phyloP scores from a whole-genome alignment of 37 sponge, comb jelly and placozoan species.

The Petrosia ficiformis region DNA sequence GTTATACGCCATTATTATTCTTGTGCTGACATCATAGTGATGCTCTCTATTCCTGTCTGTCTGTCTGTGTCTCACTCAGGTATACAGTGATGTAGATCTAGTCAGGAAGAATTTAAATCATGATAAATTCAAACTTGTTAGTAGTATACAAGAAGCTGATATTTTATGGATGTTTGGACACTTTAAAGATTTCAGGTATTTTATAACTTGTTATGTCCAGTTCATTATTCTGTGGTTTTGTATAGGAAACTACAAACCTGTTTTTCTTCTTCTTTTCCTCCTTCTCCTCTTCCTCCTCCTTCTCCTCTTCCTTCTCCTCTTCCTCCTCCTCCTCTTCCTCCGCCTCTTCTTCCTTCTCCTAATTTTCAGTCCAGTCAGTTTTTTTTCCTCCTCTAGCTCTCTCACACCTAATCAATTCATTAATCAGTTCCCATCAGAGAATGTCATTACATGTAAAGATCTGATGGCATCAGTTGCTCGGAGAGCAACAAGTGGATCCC shows the following conservation, averaged over 20 bases:
- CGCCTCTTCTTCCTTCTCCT: conserved; percentile 9
- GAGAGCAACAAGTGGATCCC: conserved; percentile 11
- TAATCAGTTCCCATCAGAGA: conserved; percentile 94
- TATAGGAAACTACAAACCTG: no score
- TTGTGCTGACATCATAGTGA: no score
- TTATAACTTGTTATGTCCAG: background rate
- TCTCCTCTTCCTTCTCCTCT: background rate
- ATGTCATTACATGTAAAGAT: conserved; percentile 87
- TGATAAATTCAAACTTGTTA: conserved; percentile 45
- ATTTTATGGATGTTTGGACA: conserved; percentile 76
- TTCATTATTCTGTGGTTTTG: background rate
- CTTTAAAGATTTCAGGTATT: conserved; percentile 70
- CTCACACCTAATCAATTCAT: conserved; percentile 50
- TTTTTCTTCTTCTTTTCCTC: background rate
- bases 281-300: background rate
- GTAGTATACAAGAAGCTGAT: conserved; percentile 55
- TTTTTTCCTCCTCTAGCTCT: conserved; percentile 16
- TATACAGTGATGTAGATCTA: conserved; percentile 69
- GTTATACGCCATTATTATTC: no score
- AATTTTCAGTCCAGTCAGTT: background rate
- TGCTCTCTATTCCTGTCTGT: no score
- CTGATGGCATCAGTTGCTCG: conserved; percentile 67
- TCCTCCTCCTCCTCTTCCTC: conserved; percentile 1
- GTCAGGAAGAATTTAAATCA: conserved; percentile 46
- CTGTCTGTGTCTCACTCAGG: no score